Evolutionary conservation across 2,113 vertebrate species (phyloP).

Genomic region (Uria aalge): DNA sequence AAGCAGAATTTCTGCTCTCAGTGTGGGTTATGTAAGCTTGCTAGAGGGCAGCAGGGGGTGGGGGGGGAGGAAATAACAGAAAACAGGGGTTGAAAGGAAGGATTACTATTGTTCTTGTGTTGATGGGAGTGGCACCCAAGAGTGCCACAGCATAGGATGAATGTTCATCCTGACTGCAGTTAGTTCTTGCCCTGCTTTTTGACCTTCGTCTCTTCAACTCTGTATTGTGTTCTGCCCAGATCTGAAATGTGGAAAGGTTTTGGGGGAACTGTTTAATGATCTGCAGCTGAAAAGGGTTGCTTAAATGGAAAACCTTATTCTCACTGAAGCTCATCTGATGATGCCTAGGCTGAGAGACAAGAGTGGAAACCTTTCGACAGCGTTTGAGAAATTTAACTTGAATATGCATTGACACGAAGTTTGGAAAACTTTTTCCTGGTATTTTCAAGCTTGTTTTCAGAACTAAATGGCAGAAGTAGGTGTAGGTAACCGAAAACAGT

Average conservation of each 20-base stretch:
- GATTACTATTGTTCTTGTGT: rapidly evolving
- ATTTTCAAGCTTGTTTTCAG: background rate
- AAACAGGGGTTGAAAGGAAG: background rate
- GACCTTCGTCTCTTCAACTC: background rate
- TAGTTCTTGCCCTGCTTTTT: background rate
- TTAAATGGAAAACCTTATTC: background rate
- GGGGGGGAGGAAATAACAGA: no score
- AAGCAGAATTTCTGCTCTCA: background rate
- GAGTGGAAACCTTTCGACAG: background rate
- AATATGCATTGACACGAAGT: background rate
- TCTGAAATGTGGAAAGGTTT: background rate
- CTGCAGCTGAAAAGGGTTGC: background rate
- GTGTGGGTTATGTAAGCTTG: background rate
- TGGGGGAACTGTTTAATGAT: background rate
- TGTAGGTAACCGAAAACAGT: rapidly evolving
- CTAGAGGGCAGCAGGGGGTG: no score
- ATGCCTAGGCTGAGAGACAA: background rate
- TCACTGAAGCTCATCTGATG: background rate
- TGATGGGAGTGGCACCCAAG: background rate
- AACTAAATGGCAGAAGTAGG: background rate
- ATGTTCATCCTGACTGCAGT: background rate
- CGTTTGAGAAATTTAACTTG: background rate
- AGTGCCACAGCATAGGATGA: background rate
- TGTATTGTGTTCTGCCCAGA: background rate
- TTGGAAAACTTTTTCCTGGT: background rate